phyloP scores from a whole-genome alignment of 2,888 invertebrate genomes.

The Furcula furcula region DNA sequence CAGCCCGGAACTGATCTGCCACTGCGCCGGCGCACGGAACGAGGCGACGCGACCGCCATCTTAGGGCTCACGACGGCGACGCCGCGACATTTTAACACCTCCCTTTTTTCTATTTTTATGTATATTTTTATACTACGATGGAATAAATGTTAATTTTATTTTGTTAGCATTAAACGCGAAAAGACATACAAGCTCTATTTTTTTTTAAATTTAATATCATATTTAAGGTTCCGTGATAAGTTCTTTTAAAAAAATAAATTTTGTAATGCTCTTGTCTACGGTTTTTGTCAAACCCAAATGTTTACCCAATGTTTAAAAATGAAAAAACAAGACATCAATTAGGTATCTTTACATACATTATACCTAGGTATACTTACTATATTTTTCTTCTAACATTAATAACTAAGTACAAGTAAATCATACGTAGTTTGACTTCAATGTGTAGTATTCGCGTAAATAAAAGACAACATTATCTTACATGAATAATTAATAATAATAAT shows the following conservation, averaged over 20 bases:
- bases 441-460: no score
- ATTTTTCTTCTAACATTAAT: no score
- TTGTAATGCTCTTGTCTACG: constrained; percentile 74
- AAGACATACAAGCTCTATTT: constrained; percentile 78
- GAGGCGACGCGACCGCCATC: constrained; percentile 1
- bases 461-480: no score
- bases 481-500: no score
- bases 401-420: no score
- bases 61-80: constrained; percentile 22
- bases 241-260: constrained; percentile 76
- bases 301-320: constrained; percentile 15
- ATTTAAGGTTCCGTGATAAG: constrained; percentile 62
- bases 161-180: constrained; percentile 81
- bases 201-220: constrained; percentile 51
- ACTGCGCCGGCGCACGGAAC: constrained; percentile 11
- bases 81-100: constrained; percentile 41
- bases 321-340: no score
- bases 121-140: constrained; percentile 80
- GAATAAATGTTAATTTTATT: constrained; percentile 80
- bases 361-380: no score
- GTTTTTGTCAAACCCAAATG: constrained; percentile 45
- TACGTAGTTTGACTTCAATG: no score
- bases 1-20: constrained; percentile 33
- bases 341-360: no score
- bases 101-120: constrained; percentile 75